Evolutionary conservation across 2,797 vertebrate species (phyloP), one percentile per base, ranked within the genome.

Genomic region (Ceryle rudis): DNA sequence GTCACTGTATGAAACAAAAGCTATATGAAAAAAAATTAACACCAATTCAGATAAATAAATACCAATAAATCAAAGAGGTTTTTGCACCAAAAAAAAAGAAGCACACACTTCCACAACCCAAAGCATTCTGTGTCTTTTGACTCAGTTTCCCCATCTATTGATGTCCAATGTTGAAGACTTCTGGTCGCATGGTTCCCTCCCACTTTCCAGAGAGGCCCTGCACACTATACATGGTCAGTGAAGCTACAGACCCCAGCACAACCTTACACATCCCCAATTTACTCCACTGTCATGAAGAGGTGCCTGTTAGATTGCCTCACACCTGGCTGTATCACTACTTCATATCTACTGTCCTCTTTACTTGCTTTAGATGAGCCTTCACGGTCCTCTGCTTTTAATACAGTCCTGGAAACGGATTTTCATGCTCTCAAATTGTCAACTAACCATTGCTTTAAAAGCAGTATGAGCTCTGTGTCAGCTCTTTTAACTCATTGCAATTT

Each of bases 251-350:
- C 28, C 22, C 49, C 0, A 0, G 15, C 26, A 25, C 10, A 46
- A 4, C 1, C 13, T 13, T 5, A 4, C 6, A 5, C 1, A 6
- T 1, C 5, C 4, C 3, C 3, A 20, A 10, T 2, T 15, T 15
- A 29, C 1, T 11, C 6, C 0, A 1, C 14, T 35, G 2, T 3
- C 44, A 4, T 9, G 2, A n/a, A 37, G 25, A 28, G 14, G 13
- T 37, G 26, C 18, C 44, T 19, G 22, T 13, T 44, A 1, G 35
- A 1, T 1, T 1, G 14, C 4, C 21, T 18, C 0, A 0, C 0
- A 1, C 6, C 60, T 31, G 66, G 10, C 52, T 19, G 33, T 9
- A 13, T 5, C 29, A 1, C 54, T 11, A 10, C 14, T 44, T 11
- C 35, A 29, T 19, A 19, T 0, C 0, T 8, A 3, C 11, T 8